Conservation (phyloP, 2,113 vertebrate species). For the Pluvianellus socialis region DNA sequence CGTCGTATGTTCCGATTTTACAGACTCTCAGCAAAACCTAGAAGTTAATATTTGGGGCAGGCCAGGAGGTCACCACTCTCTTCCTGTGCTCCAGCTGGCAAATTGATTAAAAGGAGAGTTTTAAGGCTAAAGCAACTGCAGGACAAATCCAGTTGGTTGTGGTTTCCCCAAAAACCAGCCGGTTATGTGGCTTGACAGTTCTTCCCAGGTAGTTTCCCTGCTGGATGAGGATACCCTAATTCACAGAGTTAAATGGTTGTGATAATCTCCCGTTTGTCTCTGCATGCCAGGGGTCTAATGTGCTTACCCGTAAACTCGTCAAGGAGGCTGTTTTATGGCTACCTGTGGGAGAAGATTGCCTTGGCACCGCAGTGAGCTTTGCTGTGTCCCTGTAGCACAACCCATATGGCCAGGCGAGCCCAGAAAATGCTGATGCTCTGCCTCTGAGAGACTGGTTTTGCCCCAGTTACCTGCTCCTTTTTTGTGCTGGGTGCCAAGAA, state of each 20-base stretch:
- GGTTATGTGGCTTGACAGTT: background rate
- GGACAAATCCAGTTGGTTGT: background rate
- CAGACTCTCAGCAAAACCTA: background rate
- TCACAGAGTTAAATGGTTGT: slow-evolving; percentile 7
- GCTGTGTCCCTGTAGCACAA: background rate
- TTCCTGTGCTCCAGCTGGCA: background rate
- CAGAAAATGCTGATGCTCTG: background rate
- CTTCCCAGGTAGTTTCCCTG: background rate
- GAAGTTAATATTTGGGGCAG: background rate
- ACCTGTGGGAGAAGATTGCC: background rate
- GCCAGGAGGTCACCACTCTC: background rate
- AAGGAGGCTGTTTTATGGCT: slow-evolving; percentile 16
- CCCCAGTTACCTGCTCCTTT: background rate
- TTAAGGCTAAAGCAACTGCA: background rate
- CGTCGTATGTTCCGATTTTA: background rate
- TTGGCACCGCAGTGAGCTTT: background rate
- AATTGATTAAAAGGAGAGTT: background rate
- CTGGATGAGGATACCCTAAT: background rate
- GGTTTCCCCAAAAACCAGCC: background rate
- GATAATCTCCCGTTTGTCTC: slow-evolving; percentile 8
- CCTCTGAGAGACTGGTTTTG: background rate
- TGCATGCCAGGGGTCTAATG: background rate
- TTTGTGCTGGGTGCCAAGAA: background rate
- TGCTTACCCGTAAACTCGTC: background rate
- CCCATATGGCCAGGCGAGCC: background rate